A percentile compares a stretch with the other conserved stretches of the same genome.
phyloP scores from a whole-genome alignment of 2,113 vertebrate species.

The Motacilla tschutschensis region DNA sequence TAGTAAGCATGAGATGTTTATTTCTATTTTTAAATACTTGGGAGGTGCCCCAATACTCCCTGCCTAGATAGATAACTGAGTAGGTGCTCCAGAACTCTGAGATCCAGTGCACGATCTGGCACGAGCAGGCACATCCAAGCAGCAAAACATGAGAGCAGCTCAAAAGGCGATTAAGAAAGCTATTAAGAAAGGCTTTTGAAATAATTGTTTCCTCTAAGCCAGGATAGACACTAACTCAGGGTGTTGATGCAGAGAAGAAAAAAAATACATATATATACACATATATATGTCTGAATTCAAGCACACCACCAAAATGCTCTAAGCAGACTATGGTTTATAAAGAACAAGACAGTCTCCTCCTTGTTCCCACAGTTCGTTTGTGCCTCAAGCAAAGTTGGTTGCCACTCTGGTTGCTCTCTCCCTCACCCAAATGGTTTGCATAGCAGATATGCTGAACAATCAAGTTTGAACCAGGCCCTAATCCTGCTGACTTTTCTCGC shows the following conservation, averaged over 20 bases:
- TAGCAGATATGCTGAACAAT: conserved; percentile 64
- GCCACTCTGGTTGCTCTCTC: conserved; percentile 60
- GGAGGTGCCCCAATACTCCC: conserved; percentile 29
- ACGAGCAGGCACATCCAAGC: background rate
- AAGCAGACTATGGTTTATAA: background rate
- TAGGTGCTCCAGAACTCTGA: conserved; percentile 16
- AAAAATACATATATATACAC: background rate
- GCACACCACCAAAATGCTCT: conserved; percentile 5
- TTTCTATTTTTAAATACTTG: conserved; percentile 57
- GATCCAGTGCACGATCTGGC: conserved; percentile 14
- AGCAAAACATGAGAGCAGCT: conserved; percentile 18
- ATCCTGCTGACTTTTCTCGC: conserved; percentile 61
- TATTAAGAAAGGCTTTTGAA: conserved; percentile 32
- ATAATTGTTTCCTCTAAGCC: conserved; percentile 35
- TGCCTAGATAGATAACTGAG: background rate
- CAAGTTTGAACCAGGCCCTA: conserved; percentile 63
- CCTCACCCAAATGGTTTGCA: conserved; percentile 60
- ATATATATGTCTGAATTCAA: background rate
- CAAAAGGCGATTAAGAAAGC: background rate
- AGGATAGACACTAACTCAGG: background rate
- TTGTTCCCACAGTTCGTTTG: conserved; percentile 51
- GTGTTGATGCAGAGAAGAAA: background rate
- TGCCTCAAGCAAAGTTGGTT: conserved; percentile 56
- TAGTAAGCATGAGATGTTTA: conserved; percentile 11
- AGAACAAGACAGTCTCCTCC: conserved; percentile 38